Evolutionary conservation across 2,113 vertebrate species (phyloP).

Genomic region (Mobula hypostoma): DNA sequence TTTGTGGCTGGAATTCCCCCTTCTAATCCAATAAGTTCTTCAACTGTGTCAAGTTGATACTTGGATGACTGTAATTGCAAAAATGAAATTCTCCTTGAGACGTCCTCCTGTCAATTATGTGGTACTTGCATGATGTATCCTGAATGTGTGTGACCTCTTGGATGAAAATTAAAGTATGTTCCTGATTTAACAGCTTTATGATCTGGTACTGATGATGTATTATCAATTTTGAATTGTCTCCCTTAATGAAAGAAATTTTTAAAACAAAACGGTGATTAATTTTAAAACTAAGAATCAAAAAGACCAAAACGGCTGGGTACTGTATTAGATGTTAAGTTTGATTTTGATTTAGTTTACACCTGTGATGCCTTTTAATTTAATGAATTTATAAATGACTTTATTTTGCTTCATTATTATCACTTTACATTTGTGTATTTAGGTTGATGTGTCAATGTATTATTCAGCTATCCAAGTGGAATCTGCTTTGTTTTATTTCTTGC

Average conservation of each 20-base stretch:
- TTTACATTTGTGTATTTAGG: neutral
- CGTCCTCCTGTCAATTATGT: neutral
- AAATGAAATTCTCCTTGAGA: neutral
- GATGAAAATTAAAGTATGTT: neutral
- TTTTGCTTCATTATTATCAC: neutral
- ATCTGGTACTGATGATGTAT: neutral
- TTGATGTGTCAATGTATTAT: neutral
- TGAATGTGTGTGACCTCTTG: neutral
- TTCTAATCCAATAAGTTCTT: neutral
- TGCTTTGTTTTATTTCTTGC: neutral
- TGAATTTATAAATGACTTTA: neutral
- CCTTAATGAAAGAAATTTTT: neutral
- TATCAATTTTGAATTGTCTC: neutral
- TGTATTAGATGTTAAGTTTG: neutral
- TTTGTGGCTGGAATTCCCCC: neutral
- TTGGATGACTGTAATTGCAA: neutral
- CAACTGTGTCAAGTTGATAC: neutral
- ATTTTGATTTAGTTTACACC: neutral
- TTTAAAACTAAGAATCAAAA: neutral
- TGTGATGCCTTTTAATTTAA: neutral
- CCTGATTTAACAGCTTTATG: neutral
- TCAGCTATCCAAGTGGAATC: neutral
- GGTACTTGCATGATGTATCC: neutral
- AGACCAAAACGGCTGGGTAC: neutral
- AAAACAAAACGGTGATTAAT: neutral